A percentile compares a stretch with the other conserved stretches of the same genome.
phyloP scores from a whole-genome alignment of 2,113 vertebrate species.

The Leptobrachium leishanense region DNA sequence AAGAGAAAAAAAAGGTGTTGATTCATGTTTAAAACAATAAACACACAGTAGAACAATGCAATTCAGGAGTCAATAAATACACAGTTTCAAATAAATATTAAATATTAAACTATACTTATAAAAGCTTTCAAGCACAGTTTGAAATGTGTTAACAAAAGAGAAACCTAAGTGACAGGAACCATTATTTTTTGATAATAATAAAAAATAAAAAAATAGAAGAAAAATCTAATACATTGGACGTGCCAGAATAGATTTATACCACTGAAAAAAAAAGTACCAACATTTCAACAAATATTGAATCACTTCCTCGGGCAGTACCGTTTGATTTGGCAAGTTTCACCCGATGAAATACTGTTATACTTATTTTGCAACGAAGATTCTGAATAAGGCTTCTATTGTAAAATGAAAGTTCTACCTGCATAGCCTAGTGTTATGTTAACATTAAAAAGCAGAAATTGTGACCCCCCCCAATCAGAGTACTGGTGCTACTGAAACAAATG shows the following conservation, averaged over 20 bases:
- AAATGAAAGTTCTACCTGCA: not conserved
- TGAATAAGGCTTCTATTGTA: conserved; percentile 4
- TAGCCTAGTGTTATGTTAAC: too few species aligned
- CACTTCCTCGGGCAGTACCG: conserved; percentile 25
- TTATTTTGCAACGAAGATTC: conserved; percentile 20
- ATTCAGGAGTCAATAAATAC: conserved; percentile 40
- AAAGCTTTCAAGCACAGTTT: conserved; percentile 18
- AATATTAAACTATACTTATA: conserved; percentile 35
- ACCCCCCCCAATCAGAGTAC: too few species aligned
- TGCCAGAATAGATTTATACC: conserved; percentile 28
- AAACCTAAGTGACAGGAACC: too few species aligned
- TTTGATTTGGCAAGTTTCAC: conserved; percentile 14
- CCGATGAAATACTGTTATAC: conserved; percentile 29
- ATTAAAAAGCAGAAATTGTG: too few species aligned
- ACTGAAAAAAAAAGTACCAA: conserved; percentile 11
- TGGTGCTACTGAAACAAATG: too few species aligned
- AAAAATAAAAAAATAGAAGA: conserved; percentile 30
- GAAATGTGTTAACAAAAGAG: conserved; percentile 31
- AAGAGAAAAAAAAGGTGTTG: conserved; percentile 50
- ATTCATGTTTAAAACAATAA: conserved; percentile 50
- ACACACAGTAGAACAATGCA: conserved; percentile 44
- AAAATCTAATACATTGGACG: conserved; percentile 12
- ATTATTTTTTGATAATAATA: not conserved
- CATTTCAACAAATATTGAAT: conserved; percentile 13
- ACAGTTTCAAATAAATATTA: conserved; percentile 32